Conservation (phyloP, 2,888 invertebrate genomes). For the Prosopocoilus inquinatus region DNA sequence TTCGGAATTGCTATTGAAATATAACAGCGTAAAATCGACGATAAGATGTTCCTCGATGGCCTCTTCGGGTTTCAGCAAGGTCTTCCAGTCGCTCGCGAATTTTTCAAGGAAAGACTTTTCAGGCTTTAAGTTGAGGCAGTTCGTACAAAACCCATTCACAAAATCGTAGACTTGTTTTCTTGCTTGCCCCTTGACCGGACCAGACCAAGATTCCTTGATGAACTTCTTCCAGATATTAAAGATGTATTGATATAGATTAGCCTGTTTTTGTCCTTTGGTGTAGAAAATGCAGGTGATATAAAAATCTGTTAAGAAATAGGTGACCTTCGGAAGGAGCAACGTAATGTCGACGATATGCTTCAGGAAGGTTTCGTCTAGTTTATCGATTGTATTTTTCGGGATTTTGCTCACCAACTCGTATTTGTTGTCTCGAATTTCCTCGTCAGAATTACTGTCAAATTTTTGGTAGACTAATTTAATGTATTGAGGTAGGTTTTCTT, state of each 20-base stretch:
- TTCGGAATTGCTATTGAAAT: slow-evolving; percentile 5
- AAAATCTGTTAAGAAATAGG: neutral
- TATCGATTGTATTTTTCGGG: neutral
- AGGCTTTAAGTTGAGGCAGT: neutral
- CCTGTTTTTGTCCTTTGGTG: neutral
- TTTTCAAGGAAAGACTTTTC: neutral
- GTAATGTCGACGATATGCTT: slow-evolving; percentile 1
- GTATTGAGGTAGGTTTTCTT: neutral
- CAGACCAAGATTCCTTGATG: neutral
- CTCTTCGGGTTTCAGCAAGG: neutral
- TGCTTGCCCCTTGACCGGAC: neutral
- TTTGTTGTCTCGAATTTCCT: neutral
- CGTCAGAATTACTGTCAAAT: neutral
- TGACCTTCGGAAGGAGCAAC: neutral
- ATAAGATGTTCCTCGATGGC: neutral
- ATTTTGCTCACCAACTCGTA: neutral
- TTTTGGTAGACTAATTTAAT: neutral
- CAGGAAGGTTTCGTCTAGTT: neutral
- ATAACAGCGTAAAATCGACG: neutral
- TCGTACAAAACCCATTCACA: neutral
- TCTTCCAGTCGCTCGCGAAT: slow-evolving; percentile 1
- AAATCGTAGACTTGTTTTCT: neutral
- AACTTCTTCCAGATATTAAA: neutral
- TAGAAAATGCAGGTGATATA: slow-evolving; percentile 3
- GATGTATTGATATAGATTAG: neutral